Evolutionary conservation across 1,140 invertebrate genomes (phyloP), one percentile per base, ranked within the genome.

Genomic region (Danaus melanippus): DNA sequence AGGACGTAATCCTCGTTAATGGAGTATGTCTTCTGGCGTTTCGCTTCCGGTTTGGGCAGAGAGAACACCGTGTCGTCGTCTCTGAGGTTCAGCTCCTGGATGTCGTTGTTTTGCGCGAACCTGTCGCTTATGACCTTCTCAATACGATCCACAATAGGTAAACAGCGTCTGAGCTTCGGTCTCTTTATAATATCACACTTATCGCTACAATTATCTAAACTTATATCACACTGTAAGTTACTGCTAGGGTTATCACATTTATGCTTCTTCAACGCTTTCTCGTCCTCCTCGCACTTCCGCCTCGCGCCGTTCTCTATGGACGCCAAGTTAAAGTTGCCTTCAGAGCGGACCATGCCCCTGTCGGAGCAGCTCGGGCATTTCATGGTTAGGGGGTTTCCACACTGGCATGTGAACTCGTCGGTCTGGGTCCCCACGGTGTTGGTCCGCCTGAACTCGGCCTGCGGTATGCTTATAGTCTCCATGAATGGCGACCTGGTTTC

Each of bases 211-310:
- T 65, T 74, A 79, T 64, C 62, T 71, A 71, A 52, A 65, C 63
- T 68, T 71, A 71, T 80, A 88, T 87, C 84, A 87, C 83, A 84
- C 71, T 63, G 72, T 73, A 71, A 62, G 69, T 68, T 80, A 79
- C 60, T 72, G 66, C 69, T 74, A 71, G 61, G 58, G 69, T 77
- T 87, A 88, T 88, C 87, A 88, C 86, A 88, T 83, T 87, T 86
- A 65, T 72, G 82, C 78, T 83, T 86, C 61, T 81, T 84, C 42
- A 75, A 59, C 51, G 62, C 50, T 12, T 74, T 76, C 1, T 71
- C 68, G 42, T 80, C 73, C 1, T 74, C 73, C 49, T 77, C 75
- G 43, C 67, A 64, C 59, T 81, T 78, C 17, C 76, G 53, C 4
- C 74, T 50, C 10, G 67, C 74, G 7, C 70, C 71, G 42, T 67